Percentiles rank a stretch among this genome's conserved stretches.
These are phyloP conservation scores for Athetis lepigone DNA, from an alignment of 2,888 invertebrate genomes.

Conservation along the genomic window DNA sequence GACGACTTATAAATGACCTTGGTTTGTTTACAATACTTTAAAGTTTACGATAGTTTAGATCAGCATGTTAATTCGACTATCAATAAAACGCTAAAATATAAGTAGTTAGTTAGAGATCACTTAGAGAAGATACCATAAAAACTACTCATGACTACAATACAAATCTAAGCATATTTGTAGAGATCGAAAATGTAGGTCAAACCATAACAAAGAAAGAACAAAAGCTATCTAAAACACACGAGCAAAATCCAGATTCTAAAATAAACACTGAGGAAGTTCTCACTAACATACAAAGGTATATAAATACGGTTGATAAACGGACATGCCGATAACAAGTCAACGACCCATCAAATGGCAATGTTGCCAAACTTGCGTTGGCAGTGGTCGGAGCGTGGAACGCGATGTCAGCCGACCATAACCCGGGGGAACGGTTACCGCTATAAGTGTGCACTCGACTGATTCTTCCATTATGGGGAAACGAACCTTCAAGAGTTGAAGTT, in stretches of 20 bases:
- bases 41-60: not conserved
- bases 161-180: not conserved
- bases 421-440: constrained; percentile 31
- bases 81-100: too few relatives aligned
- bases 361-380: constrained; percentile 60
- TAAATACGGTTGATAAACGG: constrained; percentile 53
- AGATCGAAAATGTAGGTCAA: not conserved
- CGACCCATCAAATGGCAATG: constrained; percentile 50
- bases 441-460: constrained; percentile 27
- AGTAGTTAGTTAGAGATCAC: too few relatives aligned
- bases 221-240: constrained; percentile 21
- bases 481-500: constrained; percentile 5
- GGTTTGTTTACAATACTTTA: not conserved
- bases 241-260: constrained; percentile 23
- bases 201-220: constrained; percentile 3
- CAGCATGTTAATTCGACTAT: not conserved
- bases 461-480: constrained; percentile 15
- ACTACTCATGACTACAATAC: not conserved
- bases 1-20: too few relatives aligned
- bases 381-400: constrained; percentile 44
- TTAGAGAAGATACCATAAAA: not conserved
- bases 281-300: constrained; percentile 16
- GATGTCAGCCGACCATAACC: constrained; percentile 36
- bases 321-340: constrained; percentile 55
- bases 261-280: constrained; percentile 49